Percentiles rank a stretch among this genome's conserved stretches.
Evolutionary conservation across 2,888 invertebrate genomes (phyloP).

Genomic region (Pristionchus mayeri): DNA sequence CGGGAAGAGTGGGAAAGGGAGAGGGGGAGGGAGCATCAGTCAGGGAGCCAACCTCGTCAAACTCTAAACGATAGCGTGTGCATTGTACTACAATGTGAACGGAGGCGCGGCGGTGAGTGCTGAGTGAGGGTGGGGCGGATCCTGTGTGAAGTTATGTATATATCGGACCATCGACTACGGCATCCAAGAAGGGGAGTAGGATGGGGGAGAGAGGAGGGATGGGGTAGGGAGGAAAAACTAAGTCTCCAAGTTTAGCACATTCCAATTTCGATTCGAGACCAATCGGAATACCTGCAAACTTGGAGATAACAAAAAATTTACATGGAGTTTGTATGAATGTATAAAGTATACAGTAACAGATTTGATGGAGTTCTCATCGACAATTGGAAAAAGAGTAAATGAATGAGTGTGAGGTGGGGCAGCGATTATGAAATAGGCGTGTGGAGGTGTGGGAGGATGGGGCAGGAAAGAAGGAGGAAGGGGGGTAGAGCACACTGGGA

Average conservation of each 20-base stretch:
- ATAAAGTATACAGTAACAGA: constrained; percentile 43
- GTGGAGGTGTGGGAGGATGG: too few species aligned
- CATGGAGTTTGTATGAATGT: constrained; percentile 25
- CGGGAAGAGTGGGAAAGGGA: not conserved
- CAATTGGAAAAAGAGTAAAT: not conserved
- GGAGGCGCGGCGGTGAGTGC: not conserved
- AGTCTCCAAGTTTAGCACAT: too few species aligned
- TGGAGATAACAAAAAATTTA: constrained; percentile 49
- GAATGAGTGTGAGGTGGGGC: not conserved
- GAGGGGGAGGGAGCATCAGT: not conserved
- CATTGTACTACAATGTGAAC: constrained; percentile 34
- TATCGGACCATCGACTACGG: constrained; percentile 33
- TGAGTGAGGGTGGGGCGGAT: not conserved
- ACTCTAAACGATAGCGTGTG: constrained; percentile 15
- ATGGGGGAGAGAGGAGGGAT: too few species aligned
- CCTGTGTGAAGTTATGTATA: not conserved
- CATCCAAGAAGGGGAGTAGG: not conserved
- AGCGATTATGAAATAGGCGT: not conserved
- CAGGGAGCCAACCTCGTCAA: not conserved
- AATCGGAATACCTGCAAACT: too few species aligned
- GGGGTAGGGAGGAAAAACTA: not conserved
- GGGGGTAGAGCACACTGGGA: constrained; percentile 16
- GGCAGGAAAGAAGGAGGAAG: too few species aligned
- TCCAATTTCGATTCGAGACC: too few species aligned
- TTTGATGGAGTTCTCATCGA: constrained; percentile 37